phyloP scores from a whole-genome alignment of 1,140 invertebrate species.

The Drosophila leontia region DNA sequence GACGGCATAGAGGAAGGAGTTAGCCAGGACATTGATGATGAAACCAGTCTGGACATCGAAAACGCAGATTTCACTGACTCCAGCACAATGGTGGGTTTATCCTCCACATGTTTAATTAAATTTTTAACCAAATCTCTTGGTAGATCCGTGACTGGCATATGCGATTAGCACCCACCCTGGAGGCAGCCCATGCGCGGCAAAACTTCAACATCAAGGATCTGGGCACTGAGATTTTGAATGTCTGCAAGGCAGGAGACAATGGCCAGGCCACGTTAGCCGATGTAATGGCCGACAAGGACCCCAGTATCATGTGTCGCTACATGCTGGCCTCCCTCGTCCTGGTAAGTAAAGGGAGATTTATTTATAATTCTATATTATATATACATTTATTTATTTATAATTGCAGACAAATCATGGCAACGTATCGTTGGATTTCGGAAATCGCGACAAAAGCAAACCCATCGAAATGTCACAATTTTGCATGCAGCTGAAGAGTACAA shows the following conservation, averaged over 20 bases:
- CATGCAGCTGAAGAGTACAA: conserved; percentile 48
- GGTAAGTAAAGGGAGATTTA: conserved; percentile 35
- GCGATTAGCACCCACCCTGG: conserved; percentile 64
- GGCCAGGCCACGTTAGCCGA: conserved; percentile 53
- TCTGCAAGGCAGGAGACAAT: conserved; percentile 38
- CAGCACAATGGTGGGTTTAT: conserved; percentile 10
- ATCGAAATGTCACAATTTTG: conserved; percentile 42
- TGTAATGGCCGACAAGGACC: conserved; percentile 65
- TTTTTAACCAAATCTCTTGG: neutral
- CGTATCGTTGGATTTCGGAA: conserved; percentile 16
- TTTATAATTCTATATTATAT: no score
- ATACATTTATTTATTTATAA: neutral
- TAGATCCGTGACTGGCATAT: conserved; percentile 76
- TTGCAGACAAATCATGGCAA: conserved; percentile 55
- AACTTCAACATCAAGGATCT: conserved; percentile 74
- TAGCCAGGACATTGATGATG: neutral
- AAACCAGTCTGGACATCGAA: neutral
- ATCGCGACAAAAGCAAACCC: conserved; percentile 41
- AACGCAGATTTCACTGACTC: neutral
- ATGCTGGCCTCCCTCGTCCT: conserved; percentile 71
- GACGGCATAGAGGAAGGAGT: neutral
- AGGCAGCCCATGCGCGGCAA: conserved; percentile 71
- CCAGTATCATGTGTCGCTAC: conserved; percentile 63
- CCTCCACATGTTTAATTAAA: neutral
- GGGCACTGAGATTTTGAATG: conserved; percentile 69